Evolutionary conservation across 2,888 invertebrate genomes (phyloP).

Genomic region (Noctua janthe): DNA sequence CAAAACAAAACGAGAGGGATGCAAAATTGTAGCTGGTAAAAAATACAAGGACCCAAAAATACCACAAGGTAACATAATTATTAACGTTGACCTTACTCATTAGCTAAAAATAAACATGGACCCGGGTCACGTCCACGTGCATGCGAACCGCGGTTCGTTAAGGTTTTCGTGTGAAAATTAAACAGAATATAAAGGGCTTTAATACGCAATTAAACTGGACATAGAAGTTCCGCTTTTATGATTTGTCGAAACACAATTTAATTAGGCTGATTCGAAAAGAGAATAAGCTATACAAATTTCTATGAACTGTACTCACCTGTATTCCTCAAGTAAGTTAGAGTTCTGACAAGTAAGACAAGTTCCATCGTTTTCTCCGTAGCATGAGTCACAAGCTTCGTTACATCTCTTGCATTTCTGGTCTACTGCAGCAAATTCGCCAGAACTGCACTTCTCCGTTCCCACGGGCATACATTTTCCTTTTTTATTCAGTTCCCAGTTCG

Average conservation of each 20-base stretch:
- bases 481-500: conserved; percentile 94
- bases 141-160: conserved; percentile 69
- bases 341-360: conserved; percentile 94
- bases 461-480: conserved; percentile 94
- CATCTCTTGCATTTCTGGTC: conserved; percentile 93
- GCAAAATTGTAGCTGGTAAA: conserved; percentile 28
- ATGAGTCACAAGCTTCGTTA: conserved; percentile 95
- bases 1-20: conserved; percentile 21
- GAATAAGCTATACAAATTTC: not conserved
- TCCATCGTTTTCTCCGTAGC: conserved; percentile 93
- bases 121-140: conserved; percentile 65
- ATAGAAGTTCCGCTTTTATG: conserved; percentile 36
- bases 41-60: conserved; percentile 38
- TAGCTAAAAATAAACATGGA: conserved; percentile 61
- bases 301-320: conserved; percentile 76
- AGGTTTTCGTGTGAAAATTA: conserved; percentile 66
- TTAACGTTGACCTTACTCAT: conserved; percentile 58
- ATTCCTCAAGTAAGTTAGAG: conserved; percentile 93
- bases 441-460: conserved; percentile 93
- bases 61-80: conserved; percentile 50
- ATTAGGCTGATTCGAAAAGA: conserved; percentile 14
- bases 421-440: conserved; percentile 91
- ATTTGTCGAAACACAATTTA: conserved; percentile 35
- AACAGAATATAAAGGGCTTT: conserved; percentile 64
- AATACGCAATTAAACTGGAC: conserved; percentile 28